These are phyloP conservation scores for Orthosia cruda DNA, from an alignment of 2,888 invertebrate genomes.

Conservation along the genomic window DNA sequence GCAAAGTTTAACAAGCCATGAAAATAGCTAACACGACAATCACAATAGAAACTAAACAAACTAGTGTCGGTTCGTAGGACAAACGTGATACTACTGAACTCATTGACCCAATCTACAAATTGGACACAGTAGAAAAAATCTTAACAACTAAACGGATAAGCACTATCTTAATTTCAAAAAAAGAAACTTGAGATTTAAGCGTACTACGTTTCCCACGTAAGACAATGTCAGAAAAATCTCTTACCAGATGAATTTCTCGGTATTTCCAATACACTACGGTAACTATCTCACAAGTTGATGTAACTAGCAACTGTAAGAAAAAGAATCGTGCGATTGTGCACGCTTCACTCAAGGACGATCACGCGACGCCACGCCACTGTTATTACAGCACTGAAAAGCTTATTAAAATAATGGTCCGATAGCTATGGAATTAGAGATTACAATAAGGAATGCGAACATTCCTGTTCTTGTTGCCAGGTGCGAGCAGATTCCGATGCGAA, in stretches of 20 bases:
- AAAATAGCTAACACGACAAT: constrained; percentile 61
- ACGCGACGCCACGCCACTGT: constrained; percentile 76
- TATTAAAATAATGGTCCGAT: constrained; percentile 83
- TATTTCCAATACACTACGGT: constrained; percentile 71
- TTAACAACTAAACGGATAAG: constrained; percentile 24
- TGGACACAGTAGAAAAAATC: constrained; percentile 17
- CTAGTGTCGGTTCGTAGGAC: constrained; percentile 38
- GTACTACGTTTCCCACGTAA: constrained; percentile 68
- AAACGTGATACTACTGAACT: constrained; percentile 46
- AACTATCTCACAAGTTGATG: constrained; percentile 74
- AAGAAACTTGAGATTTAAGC: constrained; percentile 42
- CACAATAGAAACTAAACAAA: constrained; percentile 46
- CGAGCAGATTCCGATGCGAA: constrained; percentile 63
- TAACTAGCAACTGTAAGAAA: constrained; percentile 70
- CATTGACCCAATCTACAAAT: constrained; percentile 36
- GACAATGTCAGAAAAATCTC: constrained; percentile 73
- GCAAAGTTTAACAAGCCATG: constrained; percentile 64
- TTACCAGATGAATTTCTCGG: constrained; percentile 67
- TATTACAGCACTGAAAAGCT: constrained; percentile 81
- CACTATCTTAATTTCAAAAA: constrained; percentile 31
- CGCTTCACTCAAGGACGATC: constrained; percentile 85
- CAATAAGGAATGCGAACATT: constrained; percentile 82
- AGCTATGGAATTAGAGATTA: constrained; percentile 82
- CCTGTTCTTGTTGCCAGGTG: constrained; percentile 78
- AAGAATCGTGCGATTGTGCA: constrained; percentile 84